Conservation (phyloP, 2,797 vertebrate genomes). For the Artibeus lituratus region DNA sequence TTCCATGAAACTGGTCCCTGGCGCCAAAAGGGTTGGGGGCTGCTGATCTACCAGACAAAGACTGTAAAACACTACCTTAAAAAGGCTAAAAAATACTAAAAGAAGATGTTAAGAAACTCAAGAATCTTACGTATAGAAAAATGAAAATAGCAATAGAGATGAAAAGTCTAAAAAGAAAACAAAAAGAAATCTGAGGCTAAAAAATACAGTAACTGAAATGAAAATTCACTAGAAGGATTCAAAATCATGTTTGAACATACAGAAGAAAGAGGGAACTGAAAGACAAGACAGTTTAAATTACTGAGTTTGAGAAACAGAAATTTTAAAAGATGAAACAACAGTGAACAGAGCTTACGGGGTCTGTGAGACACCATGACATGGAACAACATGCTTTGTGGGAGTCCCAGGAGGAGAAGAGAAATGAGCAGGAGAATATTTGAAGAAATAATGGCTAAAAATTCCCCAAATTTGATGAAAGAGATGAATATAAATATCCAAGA, state of each 20-base stretch:
- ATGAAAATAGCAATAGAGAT: neutral
- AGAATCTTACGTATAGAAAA: neutral
- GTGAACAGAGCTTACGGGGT: neutral
- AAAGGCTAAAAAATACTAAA: neutral
- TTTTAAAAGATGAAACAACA: neutral
- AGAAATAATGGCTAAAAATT: neutral
- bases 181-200: neutral
- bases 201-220: neutral
- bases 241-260: neutral
- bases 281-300: neutral
- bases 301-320: neutral
- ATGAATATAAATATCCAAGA: neutral
- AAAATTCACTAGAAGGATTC: neutral
- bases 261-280: neutral
- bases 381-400: neutral
- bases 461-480: neutral
- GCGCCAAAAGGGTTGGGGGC: neutral
- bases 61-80: neutral
- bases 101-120: neutral
- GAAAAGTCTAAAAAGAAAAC: neutral
- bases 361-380: neutral
- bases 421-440: neutral
- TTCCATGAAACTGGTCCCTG: neutral
- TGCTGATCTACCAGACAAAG: neutral
- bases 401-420: neutral